Percentiles rank a stretch among this genome's conserved stretches.
These are phyloP conservation scores for Caranx ignobilis DNA, from an alignment of 2,113 vertebrate genomes.

Conservation along the genomic window DNA sequence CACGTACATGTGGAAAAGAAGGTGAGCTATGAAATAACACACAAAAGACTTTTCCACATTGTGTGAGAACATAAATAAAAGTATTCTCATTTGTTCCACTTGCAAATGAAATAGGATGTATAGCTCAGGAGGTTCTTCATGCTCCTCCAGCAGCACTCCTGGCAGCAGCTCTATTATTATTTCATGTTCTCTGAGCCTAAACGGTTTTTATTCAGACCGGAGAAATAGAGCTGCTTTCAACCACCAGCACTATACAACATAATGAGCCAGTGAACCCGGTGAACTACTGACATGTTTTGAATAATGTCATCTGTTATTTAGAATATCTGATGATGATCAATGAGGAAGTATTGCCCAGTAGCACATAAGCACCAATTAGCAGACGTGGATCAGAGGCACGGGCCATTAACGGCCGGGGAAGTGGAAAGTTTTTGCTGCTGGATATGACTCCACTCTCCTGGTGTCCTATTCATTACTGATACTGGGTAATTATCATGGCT, in stretches of 20 bases:
- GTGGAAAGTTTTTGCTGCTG: conserved; percentile 22
- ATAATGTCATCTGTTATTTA: conserved; percentile 19
- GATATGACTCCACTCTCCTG: conserved; percentile 20
- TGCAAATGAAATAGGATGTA: conserved; percentile 34
- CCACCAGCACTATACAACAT: conserved; percentile 1
- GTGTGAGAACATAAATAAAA: conserved; percentile 1
- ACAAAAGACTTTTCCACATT: neutral
- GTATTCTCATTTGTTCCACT: conserved; percentile 3
- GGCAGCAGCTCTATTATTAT: conserved; percentile 33
- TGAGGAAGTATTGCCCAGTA: conserved; percentile 24
- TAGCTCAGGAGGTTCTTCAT: conserved; percentile 9
- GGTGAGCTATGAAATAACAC: neutral
- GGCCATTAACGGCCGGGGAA: conserved; percentile 18
- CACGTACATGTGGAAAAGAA: neutral
- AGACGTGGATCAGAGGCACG: conserved; percentile 11
- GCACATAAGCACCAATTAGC: conserved; percentile 47
- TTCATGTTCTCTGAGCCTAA: conserved; percentile 9
- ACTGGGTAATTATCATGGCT: conserved; percentile 18
- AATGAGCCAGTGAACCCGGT: conserved; percentile 24
- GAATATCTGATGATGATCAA: conserved; percentile 38
- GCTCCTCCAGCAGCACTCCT: conserved; percentile 12
- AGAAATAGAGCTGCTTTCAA: neutral
- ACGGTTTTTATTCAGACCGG: conserved; percentile 1
- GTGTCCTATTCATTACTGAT: conserved; percentile 19
- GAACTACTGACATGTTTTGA: conserved; percentile 30